Conservation (phyloP, 2,113 vertebrate genomes). For the Eleginops maclovinus region DNA sequence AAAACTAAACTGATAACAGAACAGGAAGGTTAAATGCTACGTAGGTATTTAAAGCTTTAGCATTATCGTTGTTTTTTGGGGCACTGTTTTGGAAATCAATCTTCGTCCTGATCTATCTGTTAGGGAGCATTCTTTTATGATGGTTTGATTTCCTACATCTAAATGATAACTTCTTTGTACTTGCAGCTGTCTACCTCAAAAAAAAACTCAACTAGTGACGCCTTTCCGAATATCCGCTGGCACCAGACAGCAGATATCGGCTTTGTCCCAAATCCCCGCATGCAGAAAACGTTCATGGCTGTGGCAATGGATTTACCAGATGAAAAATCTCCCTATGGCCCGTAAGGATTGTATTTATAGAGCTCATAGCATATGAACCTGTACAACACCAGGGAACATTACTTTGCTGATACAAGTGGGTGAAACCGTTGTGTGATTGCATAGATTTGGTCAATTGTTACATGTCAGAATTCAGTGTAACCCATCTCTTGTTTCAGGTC, state of each 20-base stretch:
- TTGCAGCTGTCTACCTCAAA: conserved; percentile 85
- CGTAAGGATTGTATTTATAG: conserved; percentile 68
- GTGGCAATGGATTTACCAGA: conserved; percentile 92
- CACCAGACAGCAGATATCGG: conserved; percentile 92
- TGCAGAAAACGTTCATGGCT: conserved; percentile 94
- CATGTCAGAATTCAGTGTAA: too few species aligned
- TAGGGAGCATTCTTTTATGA: too few species aligned
- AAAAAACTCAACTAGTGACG: conserved; percentile 47
- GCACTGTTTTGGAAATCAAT: too few species aligned
- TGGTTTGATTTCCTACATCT: background rate
- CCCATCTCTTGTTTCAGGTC: too few species aligned
- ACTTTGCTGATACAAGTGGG: too few species aligned
- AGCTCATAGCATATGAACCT: background rate
- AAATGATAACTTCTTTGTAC: background rate
- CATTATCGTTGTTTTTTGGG: too few species aligned
- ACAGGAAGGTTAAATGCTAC: too few species aligned
- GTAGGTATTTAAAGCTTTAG: too few species aligned
- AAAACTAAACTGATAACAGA: too few species aligned
- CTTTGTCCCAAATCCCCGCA: conserved; percentile 85
- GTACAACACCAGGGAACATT: background rate
- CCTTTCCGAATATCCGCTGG: conserved; percentile 90
- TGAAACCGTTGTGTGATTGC: too few species aligned
- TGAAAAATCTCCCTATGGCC: conserved; percentile 84
- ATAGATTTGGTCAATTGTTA: too few species aligned
- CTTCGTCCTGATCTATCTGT: too few species aligned